Percentiles rank a stretch among this genome's conserved stretches.
Evolutionary conservation across 2,113 vertebrate genomes (phyloP).

Genomic region (Hypocryptadius cinnamomeus): DNA sequence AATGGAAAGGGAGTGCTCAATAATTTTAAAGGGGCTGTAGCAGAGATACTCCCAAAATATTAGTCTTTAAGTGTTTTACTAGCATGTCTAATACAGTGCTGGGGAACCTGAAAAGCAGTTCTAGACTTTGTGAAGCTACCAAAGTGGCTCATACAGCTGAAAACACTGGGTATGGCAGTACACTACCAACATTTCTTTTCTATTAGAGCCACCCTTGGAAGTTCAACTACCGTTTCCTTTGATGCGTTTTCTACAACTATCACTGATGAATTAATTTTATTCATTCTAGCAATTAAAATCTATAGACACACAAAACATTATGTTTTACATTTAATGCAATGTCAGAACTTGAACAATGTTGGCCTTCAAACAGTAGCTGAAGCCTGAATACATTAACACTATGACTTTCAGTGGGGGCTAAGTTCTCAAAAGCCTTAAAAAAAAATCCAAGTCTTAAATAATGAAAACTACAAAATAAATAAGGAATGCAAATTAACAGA

Average conservation of each 20-base stretch:
- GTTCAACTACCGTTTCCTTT: not conserved
- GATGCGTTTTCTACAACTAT: not conserved
- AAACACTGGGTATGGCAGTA: not conserved
- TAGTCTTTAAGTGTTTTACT: not conserved
- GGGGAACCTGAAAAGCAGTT: not conserved
- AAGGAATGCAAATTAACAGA: conserved; percentile 64
- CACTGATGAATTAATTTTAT: not conserved
- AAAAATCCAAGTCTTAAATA: conserved; percentile 35
- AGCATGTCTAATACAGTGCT: not conserved
- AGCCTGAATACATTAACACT: conserved; percentile 35
- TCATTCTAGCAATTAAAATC: conserved; percentile 16
- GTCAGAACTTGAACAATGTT: conserved; percentile 44
- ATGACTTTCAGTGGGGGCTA: not conserved
- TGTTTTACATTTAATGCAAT: conserved; percentile 59
- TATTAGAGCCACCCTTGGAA: not conserved
- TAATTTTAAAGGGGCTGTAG: not conserved
- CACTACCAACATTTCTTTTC: not conserved
- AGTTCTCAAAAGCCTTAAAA: not conserved
- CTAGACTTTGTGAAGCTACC: not conserved
- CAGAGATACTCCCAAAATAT: not conserved
- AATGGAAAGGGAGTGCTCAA: not conserved
- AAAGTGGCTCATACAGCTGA: not conserved
- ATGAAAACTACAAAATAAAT: conserved; percentile 62
- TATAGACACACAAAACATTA: conserved; percentile 25
- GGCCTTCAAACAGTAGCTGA: conserved; percentile 48